Evolutionary conservation across 37 sponge, comb jelly and placozoan genomes (phyloP), one percentile per base, ranked within the genome.

Genomic region (Aphrocallistes beatrix): DNA sequence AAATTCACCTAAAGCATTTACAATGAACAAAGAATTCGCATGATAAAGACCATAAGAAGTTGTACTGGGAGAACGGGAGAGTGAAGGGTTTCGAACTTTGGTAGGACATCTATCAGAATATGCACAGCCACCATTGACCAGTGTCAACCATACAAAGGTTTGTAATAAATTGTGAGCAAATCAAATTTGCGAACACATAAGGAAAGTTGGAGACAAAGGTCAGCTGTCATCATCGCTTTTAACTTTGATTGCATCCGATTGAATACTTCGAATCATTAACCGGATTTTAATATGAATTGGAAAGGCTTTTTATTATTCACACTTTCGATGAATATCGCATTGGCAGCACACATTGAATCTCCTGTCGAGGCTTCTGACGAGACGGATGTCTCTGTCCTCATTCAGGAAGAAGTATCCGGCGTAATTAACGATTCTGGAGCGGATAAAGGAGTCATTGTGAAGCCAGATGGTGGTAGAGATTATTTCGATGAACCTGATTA

Each of bases 21-120:
- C n/a, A 60, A 60, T 60, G 75, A 60, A 60, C 75, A 60, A 60
- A 60, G 75, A 60, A 60, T 60, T 60, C n/a, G 10, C 28, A 60
- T 25, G n/a, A n/a, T n/a, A n/a, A n/a, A n/a, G n/a, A n/a, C n/a
- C n/a, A n/a, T 19, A 47, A 60, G 75, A 60, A 13, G n/a, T 60
- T 60, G 75, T 60, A 60, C 34, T 60, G 10, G 3, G 75, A 60
- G 10, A 47, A 60, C 75, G 75, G 10, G 34, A 6, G 17, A 60
- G 75, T 60, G 75, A 30, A 60, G 75, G 75, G 75, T 30, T 60
- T 60, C 75, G 75, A 60, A 60, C 34, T 13, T 60, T 60, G 75
- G 34, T 60, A 60, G 21, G 75, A 60, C 34, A 13, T 60, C 75
- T 60, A 25, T 16, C 10, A 16, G 6, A 60, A 60, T 60, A 60